Percentiles rank a stretch among this genome's conserved stretches.
Conservation (phyloP, 1,140 invertebrate genomes). For the Drosophila orena region DNA sequence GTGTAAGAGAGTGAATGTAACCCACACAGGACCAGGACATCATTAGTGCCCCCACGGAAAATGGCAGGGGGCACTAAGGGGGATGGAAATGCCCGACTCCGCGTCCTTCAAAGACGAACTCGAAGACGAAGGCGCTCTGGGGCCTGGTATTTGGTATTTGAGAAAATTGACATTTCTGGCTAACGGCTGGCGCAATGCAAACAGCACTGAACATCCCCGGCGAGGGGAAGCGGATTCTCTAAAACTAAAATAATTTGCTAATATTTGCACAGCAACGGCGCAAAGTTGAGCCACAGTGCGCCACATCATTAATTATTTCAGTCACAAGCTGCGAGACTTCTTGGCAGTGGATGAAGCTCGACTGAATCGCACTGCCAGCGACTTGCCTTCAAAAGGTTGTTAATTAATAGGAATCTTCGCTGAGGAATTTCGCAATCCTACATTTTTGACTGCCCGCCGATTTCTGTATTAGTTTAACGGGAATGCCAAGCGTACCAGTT, state of each 20-base stretch:
- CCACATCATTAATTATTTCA: slow-evolving; percentile 77
- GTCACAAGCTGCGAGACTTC: slow-evolving; percentile 48
- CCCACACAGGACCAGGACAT: slow-evolving; percentile 77
- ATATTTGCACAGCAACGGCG: slow-evolving; percentile 82
- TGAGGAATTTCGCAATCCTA: slow-evolving; percentile 65
- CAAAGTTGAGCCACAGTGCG: slow-evolving; percentile 56
- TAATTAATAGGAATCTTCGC: slow-evolving; percentile 73
- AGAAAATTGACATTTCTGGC: slow-evolving; percentile 62
- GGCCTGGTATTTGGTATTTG: slow-evolving; percentile 46
- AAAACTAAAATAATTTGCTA: slow-evolving; percentile 84
- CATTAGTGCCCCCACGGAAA: slow-evolving; percentile 65
- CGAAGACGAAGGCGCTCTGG: slow-evolving; percentile 14
- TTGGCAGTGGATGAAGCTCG: slow-evolving; percentile 29
- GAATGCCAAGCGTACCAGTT: slow-evolving; percentile 21
- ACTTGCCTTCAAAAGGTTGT: slow-evolving; percentile 50
- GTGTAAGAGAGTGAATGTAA: slow-evolving; percentile 32
- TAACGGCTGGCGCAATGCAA: slow-evolving; percentile 34
- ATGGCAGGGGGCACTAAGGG: no score
- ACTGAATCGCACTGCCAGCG: slow-evolving; percentile 15
- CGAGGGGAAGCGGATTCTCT: slow-evolving; percentile 47
- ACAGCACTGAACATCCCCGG: background rate
- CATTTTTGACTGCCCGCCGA: slow-evolving; percentile 35
- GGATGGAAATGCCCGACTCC: slow-evolving; percentile 3
- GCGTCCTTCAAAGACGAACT: slow-evolving; percentile 47
- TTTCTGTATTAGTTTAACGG: slow-evolving; percentile 57